phyloP scores from a whole-genome alignment of 2,113 vertebrate genomes.

The Ophiodon elongatus region DNA sequence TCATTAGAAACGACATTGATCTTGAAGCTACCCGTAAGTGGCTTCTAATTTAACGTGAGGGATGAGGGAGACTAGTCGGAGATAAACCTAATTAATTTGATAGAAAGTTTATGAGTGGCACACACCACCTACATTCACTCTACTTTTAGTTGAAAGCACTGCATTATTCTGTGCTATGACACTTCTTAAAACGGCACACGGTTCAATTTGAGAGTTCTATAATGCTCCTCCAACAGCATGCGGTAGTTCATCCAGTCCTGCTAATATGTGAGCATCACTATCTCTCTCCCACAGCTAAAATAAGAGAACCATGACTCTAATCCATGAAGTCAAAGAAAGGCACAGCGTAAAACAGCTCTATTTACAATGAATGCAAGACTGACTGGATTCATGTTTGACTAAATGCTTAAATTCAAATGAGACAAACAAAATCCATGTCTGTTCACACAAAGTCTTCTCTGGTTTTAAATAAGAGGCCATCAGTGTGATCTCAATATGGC shows the following conservation, averaged over 20 bases:
- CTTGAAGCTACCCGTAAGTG: slow-evolving; percentile 54
- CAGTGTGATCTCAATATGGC: slow-evolving; percentile 14
- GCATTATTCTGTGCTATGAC: slow-evolving; percentile 30
- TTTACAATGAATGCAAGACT: slow-evolving; percentile 59
- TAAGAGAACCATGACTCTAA: slow-evolving; percentile 48
- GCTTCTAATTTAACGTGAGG: slow-evolving; percentile 62
- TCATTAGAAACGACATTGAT: slow-evolving; percentile 70
- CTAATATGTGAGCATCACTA: slow-evolving; percentile 29
- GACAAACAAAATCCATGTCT: slow-evolving; percentile 26
- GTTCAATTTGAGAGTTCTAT: slow-evolving; percentile 22
- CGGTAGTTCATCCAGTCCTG: neutral
- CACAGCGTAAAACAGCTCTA: slow-evolving; percentile 46
- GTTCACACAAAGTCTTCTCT: slow-evolving; percentile 40
- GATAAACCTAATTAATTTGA: slow-evolving; percentile 68
- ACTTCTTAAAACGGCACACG: slow-evolving; percentile 34
- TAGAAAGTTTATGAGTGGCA: slow-evolving; percentile 55
- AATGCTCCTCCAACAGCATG: neutral
- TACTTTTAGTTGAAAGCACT: slow-evolving; percentile 35
- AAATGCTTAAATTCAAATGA: slow-evolving; percentile 49
- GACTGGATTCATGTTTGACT: slow-evolving; percentile 48
- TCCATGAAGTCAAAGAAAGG: slow-evolving; percentile 52
- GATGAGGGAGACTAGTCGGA: slow-evolving; percentile 43
- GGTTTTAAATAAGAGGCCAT: slow-evolving; percentile 26
- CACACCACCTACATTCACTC: slow-evolving; percentile 26
- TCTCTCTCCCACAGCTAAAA: slow-evolving; percentile 39